phyloP scores from a whole-genome alignment of 92 coral and sea anemone genomes.

The Porites rus region DNA sequence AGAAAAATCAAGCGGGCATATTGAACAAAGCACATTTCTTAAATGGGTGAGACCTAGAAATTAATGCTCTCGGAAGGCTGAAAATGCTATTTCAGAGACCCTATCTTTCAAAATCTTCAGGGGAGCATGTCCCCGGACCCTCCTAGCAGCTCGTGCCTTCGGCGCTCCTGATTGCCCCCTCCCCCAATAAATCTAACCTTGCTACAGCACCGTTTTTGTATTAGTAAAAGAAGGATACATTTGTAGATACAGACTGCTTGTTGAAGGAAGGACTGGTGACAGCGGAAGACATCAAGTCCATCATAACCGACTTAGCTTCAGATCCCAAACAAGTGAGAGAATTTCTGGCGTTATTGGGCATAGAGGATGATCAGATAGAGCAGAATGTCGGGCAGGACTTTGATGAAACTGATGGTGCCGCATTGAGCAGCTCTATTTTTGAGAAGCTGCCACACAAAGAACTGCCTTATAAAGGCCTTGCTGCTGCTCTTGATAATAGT shows the following conservation, averaged over 20 bases:
- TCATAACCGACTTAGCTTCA: background rate
- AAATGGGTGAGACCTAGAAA: too few species aligned
- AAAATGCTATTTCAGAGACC: too few species aligned
- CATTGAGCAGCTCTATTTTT: background rate
- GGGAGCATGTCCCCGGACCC: too few species aligned
- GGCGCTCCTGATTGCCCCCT: background rate
- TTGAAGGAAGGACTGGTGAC: constrained; percentile 28
- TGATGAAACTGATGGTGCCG: constrained; percentile 14
- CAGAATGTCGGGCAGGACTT: background rate
- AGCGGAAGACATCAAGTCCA: constrained; percentile 5
- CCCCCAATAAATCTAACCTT: too few species aligned
- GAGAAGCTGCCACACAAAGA: background rate
- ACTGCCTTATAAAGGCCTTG: background rate
- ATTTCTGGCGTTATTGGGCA: background rate
- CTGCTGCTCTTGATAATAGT: background rate
- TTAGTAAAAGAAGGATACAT: too few species aligned
- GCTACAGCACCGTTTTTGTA: too few species aligned
- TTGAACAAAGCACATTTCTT: too few species aligned
- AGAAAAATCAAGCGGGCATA: too few species aligned
- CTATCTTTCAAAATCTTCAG: too few species aligned
- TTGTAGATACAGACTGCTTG: background rate
- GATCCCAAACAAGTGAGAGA: background rate
- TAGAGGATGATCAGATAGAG: background rate
- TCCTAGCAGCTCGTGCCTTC: too few species aligned
- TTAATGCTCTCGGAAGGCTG: too few species aligned